Evolutionary conservation across 64 coral and sea anemone genomes (phyloP), one percentile per base, ranked within the genome.

Genomic region (Pocillopora verrucosa): DNA sequence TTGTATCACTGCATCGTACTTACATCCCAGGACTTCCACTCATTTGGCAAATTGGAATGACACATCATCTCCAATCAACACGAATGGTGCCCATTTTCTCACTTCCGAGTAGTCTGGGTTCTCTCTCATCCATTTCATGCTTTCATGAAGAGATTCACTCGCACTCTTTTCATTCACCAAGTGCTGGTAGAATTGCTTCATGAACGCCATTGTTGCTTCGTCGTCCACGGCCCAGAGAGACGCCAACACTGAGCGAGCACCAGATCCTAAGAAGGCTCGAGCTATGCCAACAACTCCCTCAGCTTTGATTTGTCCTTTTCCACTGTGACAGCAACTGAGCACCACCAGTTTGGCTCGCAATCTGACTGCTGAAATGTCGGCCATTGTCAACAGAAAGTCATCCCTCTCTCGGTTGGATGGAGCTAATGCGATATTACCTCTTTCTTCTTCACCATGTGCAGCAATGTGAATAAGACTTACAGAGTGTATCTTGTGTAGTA

Each of bases 31-130:
- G 16, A 69, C 65, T n/a, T 70, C 22, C 20, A n/a, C n/a, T 30
- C 19, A 70, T 1, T 70, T n/a, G 22, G 19, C 20, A 10, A 70
- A 70, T 11, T 70, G 4, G 25, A 70, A 24, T 30, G 67, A 70
- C 67, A 70, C 67, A 70, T 70, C 67, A 70, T 70, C 67, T 70
- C 67, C 67, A 70, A 70, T 70, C 67, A 70, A 20, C 67, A 70
- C 25, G 67, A 70, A 70, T 70, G 67, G 67, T 70, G 67, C 67
- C 67, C 67, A 70, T 20, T 70, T 70, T 70, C 67, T 70, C 19
- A 70, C 4, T 70, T 70, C 67, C 22, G 20, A 11, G 20, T 26
- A 70, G 11, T 1, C 4, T 24, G 67, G 67, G 20, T 70, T 30
- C 20, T 24, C 67, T 24, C 67, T 70, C 67, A 70, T 70, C 67